Evolutionary conservation across 1,140 invertebrate species (phyloP).

Genomic region (Phthorimaea operculella): DNA sequence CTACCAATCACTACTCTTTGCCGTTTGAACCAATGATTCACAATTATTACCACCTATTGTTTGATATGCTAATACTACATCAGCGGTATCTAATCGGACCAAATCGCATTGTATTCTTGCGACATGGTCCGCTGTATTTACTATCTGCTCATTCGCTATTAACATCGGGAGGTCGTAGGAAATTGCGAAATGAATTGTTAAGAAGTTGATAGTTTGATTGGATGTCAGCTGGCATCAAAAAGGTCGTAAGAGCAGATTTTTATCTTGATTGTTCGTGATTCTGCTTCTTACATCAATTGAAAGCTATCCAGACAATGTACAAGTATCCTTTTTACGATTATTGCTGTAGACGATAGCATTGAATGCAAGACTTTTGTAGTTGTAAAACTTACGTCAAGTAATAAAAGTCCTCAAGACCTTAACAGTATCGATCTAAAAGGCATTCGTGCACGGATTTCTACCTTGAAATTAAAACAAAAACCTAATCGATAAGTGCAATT

Average conservation of each 20-base stretch:
- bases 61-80: background rate
- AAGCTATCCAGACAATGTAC: too few species aligned
- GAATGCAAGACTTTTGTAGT: too few species aligned
- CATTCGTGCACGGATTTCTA: background rate
- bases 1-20: too few species aligned
- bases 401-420: background rate
- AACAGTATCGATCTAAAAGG: background rate
- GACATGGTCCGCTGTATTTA: background rate
- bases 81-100: background rate
- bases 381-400: too few species aligned
- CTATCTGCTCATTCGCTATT: background rate
- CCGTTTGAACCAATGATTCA: background rate
- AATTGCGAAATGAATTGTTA: background rate
- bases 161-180: background rate
- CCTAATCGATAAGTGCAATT: slow-evolving; percentile 51
- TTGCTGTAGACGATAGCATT: too few species aligned
- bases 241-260: too few species aligned
- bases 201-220: background rate
- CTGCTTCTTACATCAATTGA: too few species aligned
- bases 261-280: too few species aligned
- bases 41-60: background rate
- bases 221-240: background rate
- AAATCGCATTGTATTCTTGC: background rate
- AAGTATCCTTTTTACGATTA: too few species aligned
- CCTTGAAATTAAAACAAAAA: slow-evolving; percentile 30